These are phyloP conservation scores for Boleophthalmus pectinirostris DNA, from an alignment of 2,113 vertebrate genomes.

Conservation along the genomic window DNA sequence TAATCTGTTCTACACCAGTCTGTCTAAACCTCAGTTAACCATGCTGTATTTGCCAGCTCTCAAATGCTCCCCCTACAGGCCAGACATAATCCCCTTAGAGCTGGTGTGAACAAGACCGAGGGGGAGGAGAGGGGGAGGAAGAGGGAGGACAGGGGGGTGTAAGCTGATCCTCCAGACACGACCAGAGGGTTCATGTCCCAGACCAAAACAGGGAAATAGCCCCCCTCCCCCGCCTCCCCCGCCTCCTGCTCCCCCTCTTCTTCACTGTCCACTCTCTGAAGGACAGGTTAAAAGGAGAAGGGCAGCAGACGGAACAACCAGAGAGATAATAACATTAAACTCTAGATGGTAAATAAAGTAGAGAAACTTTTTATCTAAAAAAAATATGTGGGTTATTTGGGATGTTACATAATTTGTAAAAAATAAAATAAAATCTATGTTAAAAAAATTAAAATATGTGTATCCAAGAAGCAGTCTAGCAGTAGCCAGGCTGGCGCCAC, in stretches of 20 bases:
- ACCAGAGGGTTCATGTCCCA: conserved; percentile 55
- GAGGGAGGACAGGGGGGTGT: conserved; percentile 23
- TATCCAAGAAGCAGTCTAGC: no score
- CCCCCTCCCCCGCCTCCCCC: conserved; percentile 19
- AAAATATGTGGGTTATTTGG: no score
- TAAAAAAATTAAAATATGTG: no score
- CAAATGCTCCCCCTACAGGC: conserved; percentile 64
- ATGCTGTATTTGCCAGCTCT: neutral
- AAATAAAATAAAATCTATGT: no score
- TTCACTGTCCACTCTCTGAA: conserved; percentile 16
- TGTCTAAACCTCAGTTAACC: neutral
- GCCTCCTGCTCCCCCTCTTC: conserved; percentile 25
- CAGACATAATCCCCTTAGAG: conserved; percentile 1
- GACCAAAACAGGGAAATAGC: conserved; percentile 57
- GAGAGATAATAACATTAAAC: neutral
- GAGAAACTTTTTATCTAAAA: no score
- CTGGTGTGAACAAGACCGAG: neutral
- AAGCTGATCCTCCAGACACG: conserved; percentile 70
- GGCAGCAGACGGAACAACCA: neutral
- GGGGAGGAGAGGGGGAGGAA: neutral
- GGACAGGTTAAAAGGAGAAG: neutral
- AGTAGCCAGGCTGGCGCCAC: no score
- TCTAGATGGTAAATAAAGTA: neutral
- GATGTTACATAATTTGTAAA: no score
- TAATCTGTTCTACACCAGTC: no score